These are phyloP conservation scores for Apamea crenata DNA, from an alignment of 2,888 invertebrate genomes.

Conservation along the genomic window DNA sequence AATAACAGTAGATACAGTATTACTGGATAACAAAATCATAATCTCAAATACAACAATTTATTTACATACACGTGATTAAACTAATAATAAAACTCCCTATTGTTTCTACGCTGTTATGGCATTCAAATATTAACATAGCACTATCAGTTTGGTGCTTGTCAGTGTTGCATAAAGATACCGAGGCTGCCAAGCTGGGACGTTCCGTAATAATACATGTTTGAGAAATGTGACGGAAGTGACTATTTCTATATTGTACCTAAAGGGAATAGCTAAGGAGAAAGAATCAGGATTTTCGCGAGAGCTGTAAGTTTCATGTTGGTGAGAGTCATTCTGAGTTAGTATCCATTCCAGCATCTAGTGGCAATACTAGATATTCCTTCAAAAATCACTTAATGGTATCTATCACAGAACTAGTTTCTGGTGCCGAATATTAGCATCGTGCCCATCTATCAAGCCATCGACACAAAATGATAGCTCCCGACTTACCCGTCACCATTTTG, in stretches of 20 bases:
- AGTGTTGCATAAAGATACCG: conserved; percentile 41
- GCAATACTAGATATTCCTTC: no score
- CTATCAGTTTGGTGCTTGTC: conserved; percentile 31
- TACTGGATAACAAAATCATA: background rate
- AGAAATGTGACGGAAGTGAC: conserved; percentile 43
- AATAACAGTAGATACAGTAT: background rate
- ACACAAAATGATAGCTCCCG: background rate
- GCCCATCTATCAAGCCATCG: background rate
- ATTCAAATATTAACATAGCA: conserved; percentile 49
- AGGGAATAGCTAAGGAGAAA: background rate
- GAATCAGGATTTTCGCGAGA: background rate
- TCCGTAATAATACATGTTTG: background rate
- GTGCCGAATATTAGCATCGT: background rate
- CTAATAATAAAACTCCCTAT: conserved; percentile 54
- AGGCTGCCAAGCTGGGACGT: conserved; percentile 51
- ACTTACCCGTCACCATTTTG: background rate
- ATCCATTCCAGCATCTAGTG: background rate
- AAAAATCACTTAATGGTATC: background rate
- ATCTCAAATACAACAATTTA: conserved; percentile 6
- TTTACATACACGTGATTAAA: conserved; percentile 37
- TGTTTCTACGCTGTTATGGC: conserved; percentile 46
- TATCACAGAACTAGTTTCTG: background rate
- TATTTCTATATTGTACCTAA: background rate
- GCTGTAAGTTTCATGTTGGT: conserved; percentile 41
- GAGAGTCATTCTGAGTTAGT: background rate